Conservation (phyloP, 2,797 vertebrate species). For the Brachyrhaphis roseni region DNA sequence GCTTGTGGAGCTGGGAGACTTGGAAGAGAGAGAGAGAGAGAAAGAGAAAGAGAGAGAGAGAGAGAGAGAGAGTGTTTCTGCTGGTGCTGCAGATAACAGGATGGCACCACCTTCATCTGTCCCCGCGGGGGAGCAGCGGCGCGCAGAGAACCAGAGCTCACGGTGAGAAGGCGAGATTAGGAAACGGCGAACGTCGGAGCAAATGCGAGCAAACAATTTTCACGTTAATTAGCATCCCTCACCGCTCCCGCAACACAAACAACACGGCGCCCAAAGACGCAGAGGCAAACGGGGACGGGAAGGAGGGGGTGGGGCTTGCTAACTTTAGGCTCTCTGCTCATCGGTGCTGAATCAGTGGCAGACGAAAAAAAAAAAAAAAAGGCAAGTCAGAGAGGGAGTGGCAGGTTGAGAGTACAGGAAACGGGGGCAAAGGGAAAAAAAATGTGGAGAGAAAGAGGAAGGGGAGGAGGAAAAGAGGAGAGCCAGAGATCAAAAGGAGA, state of each 20-base stretch:
- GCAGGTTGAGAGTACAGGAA: slow-evolving; percentile 20
- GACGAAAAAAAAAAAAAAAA: slow-evolving; percentile 2
- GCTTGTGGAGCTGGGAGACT: slow-evolving; percentile 2
- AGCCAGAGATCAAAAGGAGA: slow-evolving; percentile 11
- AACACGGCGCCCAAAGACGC: slow-evolving; percentile 39
- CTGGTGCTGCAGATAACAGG: slow-evolving; percentile 62
- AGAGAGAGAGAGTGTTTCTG: slow-evolving; percentile 17
- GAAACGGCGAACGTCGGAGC: slow-evolving; percentile 21
- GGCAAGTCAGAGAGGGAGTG: slow-evolving; percentile 36
- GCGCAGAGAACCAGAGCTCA: neutral
- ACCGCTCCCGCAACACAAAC: slow-evolving; percentile 60
- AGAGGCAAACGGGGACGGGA: slow-evolving; percentile 50
- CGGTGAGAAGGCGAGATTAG: slow-evolving; percentile 31
- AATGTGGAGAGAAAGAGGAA: neutral
- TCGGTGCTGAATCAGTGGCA: slow-evolving; percentile 58
- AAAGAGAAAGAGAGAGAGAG: neutral
- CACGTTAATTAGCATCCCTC: slow-evolving; percentile 68
- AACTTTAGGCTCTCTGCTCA: slow-evolving; percentile 49
- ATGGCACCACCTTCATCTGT: slow-evolving; percentile 61
- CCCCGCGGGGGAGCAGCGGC: slow-evolving; percentile 50
- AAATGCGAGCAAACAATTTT: slow-evolving; percentile 60
- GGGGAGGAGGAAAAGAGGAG: neutral
- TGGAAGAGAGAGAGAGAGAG: no score
- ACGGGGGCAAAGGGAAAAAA: neutral
- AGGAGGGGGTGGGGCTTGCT: slow-evolving; percentile 16